Base-by-base conservation (phyloP, 1,140 invertebrate species). In the Heliconius melpomene region DNA sequence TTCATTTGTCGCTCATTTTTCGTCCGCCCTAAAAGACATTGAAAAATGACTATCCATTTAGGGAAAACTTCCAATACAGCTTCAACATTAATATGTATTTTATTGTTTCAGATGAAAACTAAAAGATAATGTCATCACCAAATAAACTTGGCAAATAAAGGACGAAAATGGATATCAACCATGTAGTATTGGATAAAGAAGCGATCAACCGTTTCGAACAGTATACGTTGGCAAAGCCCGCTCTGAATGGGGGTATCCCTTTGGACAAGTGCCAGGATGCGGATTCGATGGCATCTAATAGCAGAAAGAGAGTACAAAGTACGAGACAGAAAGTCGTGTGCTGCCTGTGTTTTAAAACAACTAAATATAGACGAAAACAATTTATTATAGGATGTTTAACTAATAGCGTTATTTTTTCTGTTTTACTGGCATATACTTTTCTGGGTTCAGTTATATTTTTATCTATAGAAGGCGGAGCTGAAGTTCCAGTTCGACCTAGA, bases 371-470 rank as follows among this genome's bases (percentile, higher is more conserved):
- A 86, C 89, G 94, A 92, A 94, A 94, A 91, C 94, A 95, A 89
- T 95, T 95, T 87, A 91, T 95, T 82, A 93, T 95, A 36, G 96
- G 97, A 3, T 96, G 98, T 74, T 96, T 98, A 82, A 98, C 98
- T 38, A 98, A 98, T 90, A 94, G 98, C 71, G 98, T 98, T 7
- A 97, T 99, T 82, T 98, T 98, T 91, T 96, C 96, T 52, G 95
- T 98, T 54, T 96, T 99, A 9, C 95, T 99, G 38, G 97, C 97
- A 11, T 99, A 99, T 92, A 98, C 98, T 2, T 95, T 99, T n/a
- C 95, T 99, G 54, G 95, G 95, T 29, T 98, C 98, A 36, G 97
- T 99, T 88, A 97, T 99, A 88, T 99, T 99, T 93, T 95, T 98
- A 79, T 97, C 97, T 18, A 97, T 99, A 79, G 98, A 99, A 94